phyloP scores from a whole-genome alignment of 2,113 vertebrate genomes.

The Abramis brama region DNA sequence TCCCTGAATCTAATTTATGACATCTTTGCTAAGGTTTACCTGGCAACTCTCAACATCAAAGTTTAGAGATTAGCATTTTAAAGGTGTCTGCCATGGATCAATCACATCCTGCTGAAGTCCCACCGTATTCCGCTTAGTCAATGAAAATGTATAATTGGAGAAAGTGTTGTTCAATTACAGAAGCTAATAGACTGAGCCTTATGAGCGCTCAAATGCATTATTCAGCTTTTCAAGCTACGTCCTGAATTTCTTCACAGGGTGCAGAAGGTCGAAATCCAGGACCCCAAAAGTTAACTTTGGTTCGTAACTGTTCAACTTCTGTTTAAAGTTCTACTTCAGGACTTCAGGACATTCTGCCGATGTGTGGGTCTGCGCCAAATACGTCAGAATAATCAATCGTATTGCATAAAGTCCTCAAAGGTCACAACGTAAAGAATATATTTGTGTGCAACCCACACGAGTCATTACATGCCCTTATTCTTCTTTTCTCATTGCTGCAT shows the following conservation, averaged over 20 bases:
- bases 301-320: not conserved
- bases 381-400: not conserved
- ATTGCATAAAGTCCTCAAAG: not conserved
- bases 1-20: conserved; percentile 74
- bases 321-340: not conserved
- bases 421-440: not conserved
- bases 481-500: not conserved
- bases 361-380: not conserved
- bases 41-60: conserved; percentile 70
- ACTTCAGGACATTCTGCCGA: not conserved
- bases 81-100: conserved; percentile 62
- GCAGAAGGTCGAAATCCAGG: not conserved
- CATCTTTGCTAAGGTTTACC: conserved; percentile 70
- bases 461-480: not conserved
- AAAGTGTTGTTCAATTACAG: conserved; percentile 45
- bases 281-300: not conserved
- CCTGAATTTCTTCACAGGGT: not conserved
- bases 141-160: conserved; percentile 45
- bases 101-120: conserved; percentile 49
- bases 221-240: not conserved
- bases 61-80: conserved; percentile 72
- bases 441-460: not conserved
- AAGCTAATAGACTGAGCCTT: conserved; percentile 12
- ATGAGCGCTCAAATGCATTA: conserved; percentile 17
- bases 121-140: conserved; percentile 32